A percentile compares a stretch with the other conserved stretches of the same genome.
Evolutionary conservation across 2,113 vertebrate genomes (phyloP).

Genomic region (Leptocoma aspasia): DNA sequence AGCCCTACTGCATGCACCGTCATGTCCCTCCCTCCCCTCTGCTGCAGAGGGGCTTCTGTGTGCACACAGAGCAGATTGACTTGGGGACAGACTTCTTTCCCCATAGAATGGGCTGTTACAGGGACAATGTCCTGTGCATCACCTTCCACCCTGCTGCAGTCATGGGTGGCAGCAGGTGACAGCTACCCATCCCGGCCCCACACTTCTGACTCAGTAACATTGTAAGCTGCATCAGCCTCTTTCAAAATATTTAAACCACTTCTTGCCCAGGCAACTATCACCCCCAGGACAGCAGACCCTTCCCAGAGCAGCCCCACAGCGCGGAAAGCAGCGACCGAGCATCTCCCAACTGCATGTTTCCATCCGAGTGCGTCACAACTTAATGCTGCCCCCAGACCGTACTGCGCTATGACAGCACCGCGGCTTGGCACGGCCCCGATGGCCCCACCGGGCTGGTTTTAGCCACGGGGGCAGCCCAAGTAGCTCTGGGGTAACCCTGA

Average conservation of each 20-base stretch:
- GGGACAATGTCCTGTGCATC: background rate
- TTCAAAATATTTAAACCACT: background rate
- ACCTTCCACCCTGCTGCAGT: background rate
- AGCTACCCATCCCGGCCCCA: background rate
- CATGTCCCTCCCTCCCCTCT: background rate
- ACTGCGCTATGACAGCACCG: conserved; percentile 27
- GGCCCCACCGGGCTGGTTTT: background rate
- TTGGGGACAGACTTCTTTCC: background rate
- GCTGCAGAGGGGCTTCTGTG: background rate
- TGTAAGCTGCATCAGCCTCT: background rate
- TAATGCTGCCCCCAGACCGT: conserved; percentile 50
- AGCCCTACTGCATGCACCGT: background rate
- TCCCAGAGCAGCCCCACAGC: background rate
- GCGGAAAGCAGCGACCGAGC: background rate
- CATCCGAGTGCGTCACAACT: conserved; percentile 58
- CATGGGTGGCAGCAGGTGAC: background rate
- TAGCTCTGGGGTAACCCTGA: background rate
- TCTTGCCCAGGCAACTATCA: background rate
- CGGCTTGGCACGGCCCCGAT: background rate
- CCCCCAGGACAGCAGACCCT: background rate
- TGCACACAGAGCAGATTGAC: background rate
- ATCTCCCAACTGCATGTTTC: conserved; percentile 2
- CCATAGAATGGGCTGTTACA: accelerated
- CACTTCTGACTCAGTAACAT: background rate
- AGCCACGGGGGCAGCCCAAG: background rate